Conservation (phyloP, 2,113 vertebrate genomes). For the Megaceryle maxima region DNA sequence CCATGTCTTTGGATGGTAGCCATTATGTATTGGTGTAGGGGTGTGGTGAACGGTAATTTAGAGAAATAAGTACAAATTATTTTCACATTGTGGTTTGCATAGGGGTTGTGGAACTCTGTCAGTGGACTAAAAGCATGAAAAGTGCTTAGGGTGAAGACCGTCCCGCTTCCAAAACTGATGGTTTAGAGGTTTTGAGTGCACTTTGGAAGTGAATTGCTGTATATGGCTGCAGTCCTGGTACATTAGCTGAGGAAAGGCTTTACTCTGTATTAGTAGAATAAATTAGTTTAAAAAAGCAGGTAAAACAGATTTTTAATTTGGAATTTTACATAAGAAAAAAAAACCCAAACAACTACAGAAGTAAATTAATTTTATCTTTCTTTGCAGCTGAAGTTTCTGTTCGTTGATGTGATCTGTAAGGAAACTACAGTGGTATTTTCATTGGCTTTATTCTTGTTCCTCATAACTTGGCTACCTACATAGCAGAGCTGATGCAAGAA, state of each 20-base stretch:
- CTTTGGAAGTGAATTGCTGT: background rate
- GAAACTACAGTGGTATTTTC: background rate
- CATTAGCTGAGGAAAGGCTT: background rate
- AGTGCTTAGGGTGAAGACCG: background rate
- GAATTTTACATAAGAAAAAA: background rate
- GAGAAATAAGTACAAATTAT: background rate
- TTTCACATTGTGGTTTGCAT: background rate
- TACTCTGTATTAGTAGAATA: background rate
- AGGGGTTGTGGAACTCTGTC: background rate
- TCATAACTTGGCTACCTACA: background rate
- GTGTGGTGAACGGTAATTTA: background rate
- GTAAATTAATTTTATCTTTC: background rate
- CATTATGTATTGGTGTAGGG: background rate
- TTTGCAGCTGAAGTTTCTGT: background rate
- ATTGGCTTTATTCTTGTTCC: background rate
- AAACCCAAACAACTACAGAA: background rate
- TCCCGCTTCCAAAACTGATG: background rate
- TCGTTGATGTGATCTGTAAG: background rate
- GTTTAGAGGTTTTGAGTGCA: background rate
- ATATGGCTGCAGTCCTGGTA: background rate
- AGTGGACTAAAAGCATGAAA: background rate
- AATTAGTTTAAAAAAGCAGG: background rate
- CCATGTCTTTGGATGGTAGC: fast-evolving
- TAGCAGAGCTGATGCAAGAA: background rate
- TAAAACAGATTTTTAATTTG: background rate